These are phyloP conservation scores for Epinephelus moara DNA, from an alignment of 2,113 vertebrate species.

Conservation along the genomic window DNA sequence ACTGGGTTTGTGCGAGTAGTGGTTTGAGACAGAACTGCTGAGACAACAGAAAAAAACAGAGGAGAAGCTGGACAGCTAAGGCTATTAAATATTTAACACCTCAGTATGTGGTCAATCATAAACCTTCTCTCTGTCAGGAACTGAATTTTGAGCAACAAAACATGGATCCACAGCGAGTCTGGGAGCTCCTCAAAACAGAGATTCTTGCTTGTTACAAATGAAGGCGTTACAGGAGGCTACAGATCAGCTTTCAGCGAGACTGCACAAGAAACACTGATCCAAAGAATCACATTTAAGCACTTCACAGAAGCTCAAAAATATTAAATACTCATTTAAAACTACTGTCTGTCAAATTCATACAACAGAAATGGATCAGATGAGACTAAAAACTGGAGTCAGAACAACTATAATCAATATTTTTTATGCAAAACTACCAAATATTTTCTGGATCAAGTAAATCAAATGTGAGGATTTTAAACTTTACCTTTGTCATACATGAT, in stretches of 20 bases:
- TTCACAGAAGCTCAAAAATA: background rate
- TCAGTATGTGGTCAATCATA: slow-evolving; percentile 50
- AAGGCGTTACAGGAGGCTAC: slow-evolving; percentile 2
- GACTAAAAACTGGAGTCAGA: background rate
- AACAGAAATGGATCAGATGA: background rate
- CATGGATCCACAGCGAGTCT: background rate
- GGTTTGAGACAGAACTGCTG: slow-evolving; percentile 51
- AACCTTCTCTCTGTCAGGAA: slow-evolving; percentile 22
- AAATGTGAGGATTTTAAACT: background rate
- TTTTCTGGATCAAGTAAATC: background rate
- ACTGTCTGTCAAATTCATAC: background rate
- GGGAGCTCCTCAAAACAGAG: background rate
- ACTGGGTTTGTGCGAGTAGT: slow-evolving; percentile 18
- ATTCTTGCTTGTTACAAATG: slow-evolving; percentile 14
- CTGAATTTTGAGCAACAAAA: slow-evolving; percentile 8
- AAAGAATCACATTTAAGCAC: background rate
- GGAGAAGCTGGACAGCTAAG: slow-evolving; percentile 21
- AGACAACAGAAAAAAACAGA: slow-evolving; percentile 43
- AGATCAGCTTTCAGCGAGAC: slow-evolving; percentile 7
- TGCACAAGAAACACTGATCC: background rate
- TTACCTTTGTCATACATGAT: background rate
- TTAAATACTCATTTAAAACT: background rate
- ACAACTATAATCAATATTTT: background rate
- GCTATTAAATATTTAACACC: slow-evolving; percentile 65
- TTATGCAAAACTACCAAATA: background rate